Base-by-base conservation (phyloP, 2,113 vertebrate species). In the Coptodon bakossiorum region DNA sequence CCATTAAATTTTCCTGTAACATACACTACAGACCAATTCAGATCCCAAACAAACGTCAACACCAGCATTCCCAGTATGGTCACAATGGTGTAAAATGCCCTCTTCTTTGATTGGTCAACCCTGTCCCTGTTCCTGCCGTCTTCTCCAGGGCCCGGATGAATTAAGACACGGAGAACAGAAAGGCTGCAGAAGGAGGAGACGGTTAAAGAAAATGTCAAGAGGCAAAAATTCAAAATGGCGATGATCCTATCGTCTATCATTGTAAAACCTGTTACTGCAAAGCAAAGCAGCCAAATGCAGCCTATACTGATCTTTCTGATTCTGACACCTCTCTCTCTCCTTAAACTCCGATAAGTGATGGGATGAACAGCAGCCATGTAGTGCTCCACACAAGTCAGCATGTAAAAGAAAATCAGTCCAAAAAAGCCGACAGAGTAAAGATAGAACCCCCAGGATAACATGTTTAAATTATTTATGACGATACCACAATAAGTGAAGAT, bases 201-300 rank as follows among this genome's bases (percentile, higher is more conserved):
- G 9, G 29, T 63, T 63, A 63, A 63, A 19, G 1, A 34, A 9
- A 63, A 34, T 3, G 0, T 63, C 59, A 63, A 3, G 2, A 11
- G 16, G 3, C 2, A 61, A 4, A 63, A 11, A 6, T 34, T 63
- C 59, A 6, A 29, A 6, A 63, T 34, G 59, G 59, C 0, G 5
- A 11, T 0, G 57, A 34, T 34, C 0, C 34, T 34, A 34, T 34
- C 29, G 3, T 61, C 0, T 61, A 34, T 22, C 22, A 22, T 2
- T 22, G 22, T 34, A 0, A 17, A 5, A 38, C 61, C 17, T 66
- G 31, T 0, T 0, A 61, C 3, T 0, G 8, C 27, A 61, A 61
- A 61, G 57, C 29, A 61, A 61, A 61, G 1, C 8, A 19, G 57
- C 29, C 57, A 61, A 61, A 61, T 5, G 1, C 57, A 61, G 29